Percentiles rank a stretch among this genome's conserved stretches.
Conservation (phyloP, 2,888 invertebrate genomes). For the Chalcis sispes region DNA sequence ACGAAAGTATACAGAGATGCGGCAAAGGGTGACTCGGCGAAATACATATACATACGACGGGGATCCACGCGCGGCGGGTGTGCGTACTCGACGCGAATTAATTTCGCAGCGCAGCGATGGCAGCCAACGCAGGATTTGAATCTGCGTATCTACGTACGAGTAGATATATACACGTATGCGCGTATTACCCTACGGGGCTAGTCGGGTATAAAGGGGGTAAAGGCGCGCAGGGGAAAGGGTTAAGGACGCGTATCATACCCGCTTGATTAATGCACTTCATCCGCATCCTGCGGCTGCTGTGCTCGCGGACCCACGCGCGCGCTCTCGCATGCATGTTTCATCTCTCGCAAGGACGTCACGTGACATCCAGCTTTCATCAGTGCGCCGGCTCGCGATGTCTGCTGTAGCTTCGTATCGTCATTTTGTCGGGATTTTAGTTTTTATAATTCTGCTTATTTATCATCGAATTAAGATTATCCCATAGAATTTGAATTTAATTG, state of each 20-base stretch:
- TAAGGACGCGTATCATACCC: slow-evolving; percentile 67
- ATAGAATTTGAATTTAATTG: no score
- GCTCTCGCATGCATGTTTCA: slow-evolving; percentile 17
- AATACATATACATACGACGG: neutral
- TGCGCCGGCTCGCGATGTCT: neutral
- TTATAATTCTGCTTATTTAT: neutral
- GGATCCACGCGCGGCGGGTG: no score
- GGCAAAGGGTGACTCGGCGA: slow-evolving; percentile 30
- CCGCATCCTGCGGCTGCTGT: slow-evolving; percentile 54
- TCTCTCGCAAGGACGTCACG: slow-evolving; percentile 13
- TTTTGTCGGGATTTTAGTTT: neutral
- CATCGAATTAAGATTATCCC: no score
- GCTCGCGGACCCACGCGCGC: neutral
- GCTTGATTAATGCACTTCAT: slow-evolving; percentile 70
- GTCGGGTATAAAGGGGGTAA: no score
- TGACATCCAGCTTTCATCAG: neutral
- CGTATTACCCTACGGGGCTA: no score
- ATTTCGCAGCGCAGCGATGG: slow-evolving; percentile 14
- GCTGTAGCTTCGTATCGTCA: neutral
- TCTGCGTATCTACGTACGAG: neutral
- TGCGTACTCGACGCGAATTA: no score
- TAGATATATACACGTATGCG: neutral
- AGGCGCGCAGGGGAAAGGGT: slow-evolving; percentile 63
- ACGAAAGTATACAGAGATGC: slow-evolving; percentile 6
- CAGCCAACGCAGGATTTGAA: neutral